Conservation (phyloP, 2,888 invertebrate species). For the Elysia crispata region DNA sequence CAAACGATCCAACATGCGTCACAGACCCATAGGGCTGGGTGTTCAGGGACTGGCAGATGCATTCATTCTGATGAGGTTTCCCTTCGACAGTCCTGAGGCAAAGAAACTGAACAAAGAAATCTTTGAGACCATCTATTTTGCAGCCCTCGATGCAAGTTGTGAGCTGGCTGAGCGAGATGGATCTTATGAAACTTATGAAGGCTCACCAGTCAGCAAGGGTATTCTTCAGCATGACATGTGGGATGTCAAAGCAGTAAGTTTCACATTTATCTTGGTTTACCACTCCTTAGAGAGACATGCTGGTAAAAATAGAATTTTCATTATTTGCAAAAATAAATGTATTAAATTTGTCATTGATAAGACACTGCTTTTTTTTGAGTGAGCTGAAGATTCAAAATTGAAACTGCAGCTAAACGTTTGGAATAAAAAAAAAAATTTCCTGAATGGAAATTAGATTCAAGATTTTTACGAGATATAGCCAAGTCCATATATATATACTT, state of each 20-base stretch:
- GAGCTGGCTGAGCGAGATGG: slow-evolving; percentile 92
- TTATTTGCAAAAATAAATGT: too few relatives aligned
- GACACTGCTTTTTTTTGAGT: too few relatives aligned
- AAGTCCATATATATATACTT: not conserved
- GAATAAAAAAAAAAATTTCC: too few relatives aligned
- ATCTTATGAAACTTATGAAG: slow-evolving; percentile 92
- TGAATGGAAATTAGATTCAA: too few relatives aligned
- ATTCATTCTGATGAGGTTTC: slow-evolving; percentile 92
- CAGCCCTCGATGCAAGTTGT: slow-evolving; percentile 96
- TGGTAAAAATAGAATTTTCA: too few relatives aligned
- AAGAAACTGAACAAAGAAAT: slow-evolving; percentile 93
- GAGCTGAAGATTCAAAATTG: too few relatives aligned
- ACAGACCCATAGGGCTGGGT: slow-evolving; percentile 88
- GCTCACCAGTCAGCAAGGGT: slow-evolving; percentile 95
- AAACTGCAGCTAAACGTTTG: too few relatives aligned
- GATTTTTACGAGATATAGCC: too few relatives aligned
- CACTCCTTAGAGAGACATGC: too few relatives aligned
- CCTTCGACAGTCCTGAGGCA: slow-evolving; percentile 94
- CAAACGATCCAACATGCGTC: slow-evolving; percentile 87
- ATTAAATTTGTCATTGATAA: too few relatives aligned
- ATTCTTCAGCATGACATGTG: slow-evolving; percentile 99
- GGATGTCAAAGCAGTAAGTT: slow-evolving; percentile 85
- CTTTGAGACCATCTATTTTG: slow-evolving; percentile 98
- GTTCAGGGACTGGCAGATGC: slow-evolving; percentile 98
- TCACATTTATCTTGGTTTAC: too few relatives aligned